Base-by-base conservation (phyloP, 2,888 invertebrate species). In the Byasa hedistus region DNA sequence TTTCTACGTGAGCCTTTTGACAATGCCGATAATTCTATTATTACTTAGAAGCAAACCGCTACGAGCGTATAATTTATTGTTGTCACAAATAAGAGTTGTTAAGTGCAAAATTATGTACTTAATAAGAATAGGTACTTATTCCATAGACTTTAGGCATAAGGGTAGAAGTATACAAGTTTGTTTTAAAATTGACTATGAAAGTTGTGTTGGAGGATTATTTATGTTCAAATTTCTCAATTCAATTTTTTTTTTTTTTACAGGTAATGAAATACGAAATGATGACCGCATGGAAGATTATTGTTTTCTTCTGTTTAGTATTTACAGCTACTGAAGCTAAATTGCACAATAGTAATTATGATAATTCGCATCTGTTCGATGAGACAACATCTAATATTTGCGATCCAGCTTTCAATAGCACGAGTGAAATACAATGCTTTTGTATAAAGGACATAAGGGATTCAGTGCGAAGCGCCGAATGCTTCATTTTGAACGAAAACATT, bases 391-490 rank as follows among this genome's bases (percentile, higher is more conserved):
- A 78, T 65, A 76, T 91, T 64, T 91, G 91, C 70, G 84, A 87
- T 57, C 75, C 82, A n/a, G 70, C 73, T 3, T 79, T 76, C 68
- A 87, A 84, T 60, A 85, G 76, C 67, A 82, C 84, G 0, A 83
- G 80, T 51, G 82, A 82, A 72, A 75, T 91, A 7, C 86, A 86
- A 71, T 91, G 91, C 70, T 89, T 81, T 69, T 91, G 91, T 70
- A 71, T 69, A 23, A 77, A 70, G 67, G 80, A 82, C 36, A 71
- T 70, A 2, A 71, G 70, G 23, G 69, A 79, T n/a, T 66, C 73
- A 7, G 93, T 95, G 1, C 93, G 92, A 65, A 93, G 93, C 62
- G 95, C 95, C 27, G 95, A 94, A 75, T 97, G 97, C 78, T 94
- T 94, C 86, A 91, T 96, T 7, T 93, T 95, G 71, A 92, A 90